Base-by-base conservation (phyloP, 2,797 vertebrate genomes). In the Melanotaenia pygmaea region DNA sequence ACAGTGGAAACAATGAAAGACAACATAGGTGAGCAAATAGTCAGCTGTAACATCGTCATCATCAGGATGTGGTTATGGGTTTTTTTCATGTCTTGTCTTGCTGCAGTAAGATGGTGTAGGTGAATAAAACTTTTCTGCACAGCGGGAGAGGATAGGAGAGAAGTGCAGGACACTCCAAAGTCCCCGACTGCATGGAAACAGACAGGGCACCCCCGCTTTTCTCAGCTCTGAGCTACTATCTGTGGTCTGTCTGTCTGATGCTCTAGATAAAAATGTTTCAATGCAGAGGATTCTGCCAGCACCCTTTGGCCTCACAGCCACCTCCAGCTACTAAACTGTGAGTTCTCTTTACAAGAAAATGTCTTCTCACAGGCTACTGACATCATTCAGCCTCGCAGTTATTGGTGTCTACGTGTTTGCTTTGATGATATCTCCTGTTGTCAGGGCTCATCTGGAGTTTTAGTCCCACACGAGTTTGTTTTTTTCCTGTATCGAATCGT, bases 371-470 rank as follows among this genome's bases (percentile, higher is more conserved):
- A 67, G 70, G 51, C 71, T 79, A 82, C 87, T 79, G 73, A 84
- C 76, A 61, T 61, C 74, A 87, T 86, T 77, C 40, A 63, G 53
- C 78, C 69, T 74, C 0, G 9, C 65, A 86, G 81, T 81, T 82
- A 73, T 84, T 59, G 43, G 24, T 60, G 64, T 75, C 77, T 67
- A 62, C 2, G 3, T 8, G 11, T 16, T n/a, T 9, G 34, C 77
- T 91, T 91, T 91, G 82, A 89, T 81, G 79, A 77, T 70, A 54
- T 51, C 65, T 72, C 56, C 63, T 11, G 8, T 79, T 89, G 67
- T 63, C 37, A 65, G 53, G 1, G 56, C 53, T 74, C 86, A 80
- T 73, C 54, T 18, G 7, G 65, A 88, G 75, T 89, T 88, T 79
- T 78, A 66, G 81, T 75, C 64, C 53, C 1, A 40, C 60, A 34